phyloP scores from a whole-genome alignment of 2,888 invertebrate species.

The Trachelus iudaicus region DNA sequence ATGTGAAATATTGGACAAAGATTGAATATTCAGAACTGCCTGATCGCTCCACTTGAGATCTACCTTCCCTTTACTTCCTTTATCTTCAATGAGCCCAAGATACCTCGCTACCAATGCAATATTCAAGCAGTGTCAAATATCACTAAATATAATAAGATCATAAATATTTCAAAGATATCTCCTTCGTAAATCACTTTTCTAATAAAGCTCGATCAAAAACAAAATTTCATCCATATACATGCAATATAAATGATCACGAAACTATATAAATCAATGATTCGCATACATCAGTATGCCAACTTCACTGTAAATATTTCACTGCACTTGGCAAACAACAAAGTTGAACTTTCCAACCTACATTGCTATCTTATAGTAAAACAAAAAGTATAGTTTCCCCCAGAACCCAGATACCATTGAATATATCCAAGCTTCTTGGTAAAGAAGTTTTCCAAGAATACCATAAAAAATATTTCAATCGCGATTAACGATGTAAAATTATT shows the following conservation, averaged over 20 bases:
- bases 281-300: not conserved
- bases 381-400: not conserved
- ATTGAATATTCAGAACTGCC: not conserved
- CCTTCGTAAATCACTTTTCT: too few species aligned
- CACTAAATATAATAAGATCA: not conserved
- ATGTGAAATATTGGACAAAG: not conserved
- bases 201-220: too few species aligned
- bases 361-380: not conserved
- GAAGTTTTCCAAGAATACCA: not conserved
- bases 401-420: not conserved
- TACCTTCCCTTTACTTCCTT: not conserved
- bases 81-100: not conserved
- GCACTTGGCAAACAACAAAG: not conserved
- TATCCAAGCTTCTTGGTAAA: not conserved
- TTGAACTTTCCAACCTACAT: not conserved
- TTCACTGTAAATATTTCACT: not conserved
- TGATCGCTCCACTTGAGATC: not conserved
- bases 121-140: not conserved
- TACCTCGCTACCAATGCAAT: not conserved
- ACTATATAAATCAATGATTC: too few species aligned
- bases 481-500: not conserved
- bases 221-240: not conserved
- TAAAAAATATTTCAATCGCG: not conserved
- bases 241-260: too few species aligned
- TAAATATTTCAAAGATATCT: not conserved